phyloP scores from a whole-genome alignment of 2,888 invertebrate species.

The Hydriomena furcata region DNA sequence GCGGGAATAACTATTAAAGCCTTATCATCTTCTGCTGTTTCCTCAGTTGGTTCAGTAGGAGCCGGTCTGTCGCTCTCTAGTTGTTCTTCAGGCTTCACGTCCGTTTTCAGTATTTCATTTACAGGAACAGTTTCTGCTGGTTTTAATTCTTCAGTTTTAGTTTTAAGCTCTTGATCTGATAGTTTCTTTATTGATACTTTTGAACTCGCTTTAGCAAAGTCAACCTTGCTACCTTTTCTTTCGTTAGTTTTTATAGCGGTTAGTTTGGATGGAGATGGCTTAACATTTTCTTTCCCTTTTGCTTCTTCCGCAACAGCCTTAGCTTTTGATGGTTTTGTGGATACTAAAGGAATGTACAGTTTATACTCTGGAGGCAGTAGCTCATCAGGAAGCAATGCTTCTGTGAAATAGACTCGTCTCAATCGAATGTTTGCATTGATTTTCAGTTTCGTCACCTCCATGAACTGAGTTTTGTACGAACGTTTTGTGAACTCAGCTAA shows the following conservation, averaged over 20 bases:
- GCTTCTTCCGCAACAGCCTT: not conserved
- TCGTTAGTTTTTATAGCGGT: slow-evolving; percentile 9
- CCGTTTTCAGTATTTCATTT: not conserved
- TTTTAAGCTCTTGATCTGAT: not conserved
- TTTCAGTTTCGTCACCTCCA: slow-evolving; percentile 94
- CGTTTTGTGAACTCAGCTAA: slow-evolving; percentile 97
- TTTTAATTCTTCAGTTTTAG: not conserved
- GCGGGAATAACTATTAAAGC: not conserved
- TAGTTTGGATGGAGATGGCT: slow-evolving; percentile 3
- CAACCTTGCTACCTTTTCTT: slow-evolving; percentile 32
- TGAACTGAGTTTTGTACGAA: slow-evolving; percentile 96
- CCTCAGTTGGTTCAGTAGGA: not conserved
- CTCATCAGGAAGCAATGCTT: slow-evolving; percentile 93
- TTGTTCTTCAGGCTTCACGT: not conserved
- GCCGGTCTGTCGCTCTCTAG: not conserved
- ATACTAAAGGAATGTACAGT: slow-evolving; percentile 87
- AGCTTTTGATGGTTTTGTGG: not conserved
- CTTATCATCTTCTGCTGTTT: not conserved
- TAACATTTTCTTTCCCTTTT: slow-evolving; percentile 36
- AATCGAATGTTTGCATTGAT: slow-evolving; percentile 98
- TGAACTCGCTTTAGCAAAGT: slow-evolving; percentile 10
- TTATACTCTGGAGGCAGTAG: slow-evolving; percentile 96
- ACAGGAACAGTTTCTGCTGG: not conserved
- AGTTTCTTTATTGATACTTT: slow-evolving; percentile 3
- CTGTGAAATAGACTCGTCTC: slow-evolving; percentile 95